These are phyloP conservation scores for Catharus bicknelli DNA, from an alignment of 2,113 vertebrate genomes.

Conservation along the genomic window DNA sequence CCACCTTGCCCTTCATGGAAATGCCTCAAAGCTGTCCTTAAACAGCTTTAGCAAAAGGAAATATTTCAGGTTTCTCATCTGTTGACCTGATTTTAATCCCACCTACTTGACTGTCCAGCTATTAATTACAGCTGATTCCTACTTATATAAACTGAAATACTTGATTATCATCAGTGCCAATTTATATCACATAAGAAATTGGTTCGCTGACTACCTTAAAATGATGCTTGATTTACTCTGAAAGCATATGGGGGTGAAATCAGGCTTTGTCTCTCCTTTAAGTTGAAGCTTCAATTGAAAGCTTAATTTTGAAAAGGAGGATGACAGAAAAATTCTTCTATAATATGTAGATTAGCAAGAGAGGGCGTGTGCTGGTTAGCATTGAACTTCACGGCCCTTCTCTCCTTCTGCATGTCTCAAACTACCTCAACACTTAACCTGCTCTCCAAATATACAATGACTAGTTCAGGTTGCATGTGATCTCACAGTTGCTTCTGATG, in stretches of 20 bases:
- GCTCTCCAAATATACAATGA: background rate
- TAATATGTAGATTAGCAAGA: background rate
- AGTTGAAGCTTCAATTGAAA: background rate
- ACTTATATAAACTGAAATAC: background rate
- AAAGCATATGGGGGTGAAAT: background rate
- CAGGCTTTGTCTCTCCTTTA: background rate
- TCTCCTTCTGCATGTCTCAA: background rate
- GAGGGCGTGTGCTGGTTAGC: background rate
- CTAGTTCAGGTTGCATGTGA: background rate
- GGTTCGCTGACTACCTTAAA: background rate
- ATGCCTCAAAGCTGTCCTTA: background rate
- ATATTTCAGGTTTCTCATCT: background rate
- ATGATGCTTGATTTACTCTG: background rate
- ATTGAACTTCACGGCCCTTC: background rate
- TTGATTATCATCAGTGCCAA: background rate
- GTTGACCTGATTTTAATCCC: background rate
- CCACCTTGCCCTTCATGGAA: background rate
- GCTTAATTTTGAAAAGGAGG: background rate
- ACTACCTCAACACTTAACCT: background rate
- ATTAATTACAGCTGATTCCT: conserved; percentile 3
- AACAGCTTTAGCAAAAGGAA: background rate
- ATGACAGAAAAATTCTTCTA: background rate
- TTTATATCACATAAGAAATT: background rate
- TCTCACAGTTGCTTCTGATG: background rate
- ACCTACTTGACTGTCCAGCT: background rate